These are phyloP conservation scores for Drosophila punjabiensis DNA, from an alignment of 1,140 invertebrate genomes.

Conservation along the genomic window DNA sequence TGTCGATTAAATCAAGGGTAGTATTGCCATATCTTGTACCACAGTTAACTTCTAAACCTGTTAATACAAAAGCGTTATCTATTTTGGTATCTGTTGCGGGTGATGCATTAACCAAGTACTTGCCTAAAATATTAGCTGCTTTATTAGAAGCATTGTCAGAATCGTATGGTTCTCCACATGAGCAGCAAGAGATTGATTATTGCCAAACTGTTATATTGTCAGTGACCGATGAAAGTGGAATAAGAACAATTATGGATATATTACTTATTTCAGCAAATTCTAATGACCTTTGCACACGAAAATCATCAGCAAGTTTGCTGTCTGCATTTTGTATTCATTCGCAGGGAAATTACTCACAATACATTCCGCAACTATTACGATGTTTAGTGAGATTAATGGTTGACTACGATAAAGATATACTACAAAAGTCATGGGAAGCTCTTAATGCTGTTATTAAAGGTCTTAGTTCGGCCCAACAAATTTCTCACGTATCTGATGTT, in stretches of 20 bases:
- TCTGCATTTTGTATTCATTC: conserved; percentile 96
- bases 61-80: conserved; percentile 97
- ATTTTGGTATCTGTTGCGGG: conserved; percentile 97
- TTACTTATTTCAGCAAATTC: conserved; percentile 92
- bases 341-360: conserved; percentile 93
- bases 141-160: conserved; percentile 92
- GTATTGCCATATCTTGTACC: conserved; percentile 98
- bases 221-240: conserved; percentile 94
- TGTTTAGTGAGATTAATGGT: conserved; percentile 95
- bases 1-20: conserved; percentile 97
- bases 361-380: conserved; percentile 94
- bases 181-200: conserved; percentile 94
- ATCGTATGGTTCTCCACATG: conserved; percentile 89
- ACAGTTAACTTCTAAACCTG: conserved; percentile 94
- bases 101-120: conserved; percentile 96
- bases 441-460: conserved; percentile 96
- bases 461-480: conserved; percentile 92
- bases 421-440: conserved; percentile 95
- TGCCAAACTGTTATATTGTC: conserved; percentile 97
- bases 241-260: conserved; percentile 95
- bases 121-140: conserved; percentile 96
- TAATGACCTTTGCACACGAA: conserved; percentile 88
- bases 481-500: conserved; percentile 94
- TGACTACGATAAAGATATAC: conserved; percentile 92
- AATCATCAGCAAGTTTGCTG: conserved; percentile 94